phyloP scores from a whole-genome alignment of 2,113 vertebrate genomes.

The Pelusios castaneus region DNA sequence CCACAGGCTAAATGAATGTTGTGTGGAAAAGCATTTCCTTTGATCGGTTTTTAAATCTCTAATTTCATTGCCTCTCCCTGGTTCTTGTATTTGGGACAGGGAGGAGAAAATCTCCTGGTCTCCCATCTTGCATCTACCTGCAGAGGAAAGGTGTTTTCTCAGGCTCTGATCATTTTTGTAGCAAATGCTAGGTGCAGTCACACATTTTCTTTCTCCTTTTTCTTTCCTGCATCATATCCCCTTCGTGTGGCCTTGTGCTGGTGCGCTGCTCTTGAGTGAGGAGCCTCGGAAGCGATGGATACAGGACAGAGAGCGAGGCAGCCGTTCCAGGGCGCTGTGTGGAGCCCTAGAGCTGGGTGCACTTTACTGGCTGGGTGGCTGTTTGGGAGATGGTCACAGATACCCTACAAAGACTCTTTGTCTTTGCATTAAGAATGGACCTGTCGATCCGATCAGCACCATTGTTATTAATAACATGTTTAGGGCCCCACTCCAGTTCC shows the following conservation, averaged over 20 bases:
- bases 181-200: background rate
- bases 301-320: background rate
- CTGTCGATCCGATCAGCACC: too few relatives aligned
- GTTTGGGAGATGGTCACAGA: background rate
- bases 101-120: background rate
- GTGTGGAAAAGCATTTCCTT: background rate
- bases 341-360: background rate
- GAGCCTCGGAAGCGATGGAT: background rate
- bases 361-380: background rate
- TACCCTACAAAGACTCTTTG: background rate
- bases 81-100: background rate
- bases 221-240: background rate
- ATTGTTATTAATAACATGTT: too few relatives aligned
- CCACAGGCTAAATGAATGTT: background rate
- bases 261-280: background rate
- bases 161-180: background rate
- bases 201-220: background rate
- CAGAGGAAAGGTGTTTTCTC: background rate
- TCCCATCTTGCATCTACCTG: background rate
- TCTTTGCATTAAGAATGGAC: background rate
- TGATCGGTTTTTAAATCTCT: background rate
- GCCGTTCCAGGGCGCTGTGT: background rate
- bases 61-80: background rate
- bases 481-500: background rate
- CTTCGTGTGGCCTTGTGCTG: background rate